Base-by-base conservation (phyloP, 2,888 invertebrate species). In the Hoplodrina blanda region DNA sequence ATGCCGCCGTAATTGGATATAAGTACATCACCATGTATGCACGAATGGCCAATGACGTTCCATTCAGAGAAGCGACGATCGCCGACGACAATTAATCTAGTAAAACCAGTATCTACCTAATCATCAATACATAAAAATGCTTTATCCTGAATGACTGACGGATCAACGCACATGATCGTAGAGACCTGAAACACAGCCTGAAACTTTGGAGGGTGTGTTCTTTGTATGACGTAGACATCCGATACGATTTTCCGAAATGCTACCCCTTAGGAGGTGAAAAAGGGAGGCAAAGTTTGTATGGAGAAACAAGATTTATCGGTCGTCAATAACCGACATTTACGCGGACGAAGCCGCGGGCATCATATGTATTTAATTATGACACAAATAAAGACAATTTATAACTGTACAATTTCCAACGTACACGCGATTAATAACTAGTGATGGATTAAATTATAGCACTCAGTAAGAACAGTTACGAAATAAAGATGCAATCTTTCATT, bases 1-100 rank as follows among this genome's bases (percentile, higher is more conserved):
- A 83, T 88, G 86, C 85, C 85, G 62, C 57, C 71, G 73, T 89
- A 88, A 90, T 89, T 87, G 17, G 17, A 6, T 17, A 17, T 46
- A 15, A 46, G 80, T 78, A 66, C 56, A 73, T 78, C 60, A 73
- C 54, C 76, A 69, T 76, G 69, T 70, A 69, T 74, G 69, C 72
- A 75, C 73, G 73, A 73, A 63, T 73, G n/a, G 49, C 55, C 55
- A 67, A 62, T 61, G 59, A 62, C 57, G 77, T 67, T 63, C 64
- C 57, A 76, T 78, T 76, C 67, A 73, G 59, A 62, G 61, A 49
- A 62, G 56, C 64, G 54, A 64, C 57, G 25, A 80, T 75, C 59
- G 61, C 69, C 37, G 46, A 13, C 3, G 13, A 69, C 62, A 69
- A 73, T 81, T 62, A 77, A 65, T 66, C 59, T 75, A 70, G 67